Conservation (phyloP, 1,140 invertebrate genomes). For the Dendroctonus valens region DNA sequence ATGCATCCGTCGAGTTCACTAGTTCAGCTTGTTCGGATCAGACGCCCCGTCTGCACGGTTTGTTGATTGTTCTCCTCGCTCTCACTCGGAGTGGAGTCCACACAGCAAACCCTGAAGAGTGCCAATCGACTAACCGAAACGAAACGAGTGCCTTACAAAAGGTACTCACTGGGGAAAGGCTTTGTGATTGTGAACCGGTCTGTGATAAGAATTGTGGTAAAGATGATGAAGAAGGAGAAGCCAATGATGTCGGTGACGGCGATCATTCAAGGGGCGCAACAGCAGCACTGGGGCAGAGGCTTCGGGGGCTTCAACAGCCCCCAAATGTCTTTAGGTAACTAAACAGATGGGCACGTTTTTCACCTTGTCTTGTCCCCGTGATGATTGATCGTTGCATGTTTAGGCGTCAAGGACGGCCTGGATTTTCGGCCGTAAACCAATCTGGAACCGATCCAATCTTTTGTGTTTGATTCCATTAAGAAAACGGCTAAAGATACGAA, state of each 20-base stretch:
- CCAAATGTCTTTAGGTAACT: slow-evolving; percentile 47
- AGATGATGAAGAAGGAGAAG: slow-evolving; percentile 79
- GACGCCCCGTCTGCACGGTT: slow-evolving; percentile 3
- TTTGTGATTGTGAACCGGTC: slow-evolving; percentile 14
- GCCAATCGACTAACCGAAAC: neutral
- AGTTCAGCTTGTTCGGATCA: slow-evolving; percentile 13
- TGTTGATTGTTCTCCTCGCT: neutral
- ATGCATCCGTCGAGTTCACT: slow-evolving; percentile 22
- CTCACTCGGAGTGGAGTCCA: neutral
- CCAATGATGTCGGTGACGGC: slow-evolving; percentile 80
- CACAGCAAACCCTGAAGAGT: neutral
- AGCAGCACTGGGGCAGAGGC: slow-evolving; percentile 59
- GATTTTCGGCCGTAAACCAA: no score
- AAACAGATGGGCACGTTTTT: no score
- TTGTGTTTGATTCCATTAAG: neutral
- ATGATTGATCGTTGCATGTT: no score
- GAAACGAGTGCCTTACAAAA: neutral
- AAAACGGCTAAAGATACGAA: neutral
- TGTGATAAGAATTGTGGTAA: slow-evolving; percentile 36
- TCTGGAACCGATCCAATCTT: neutral
- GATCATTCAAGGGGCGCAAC: slow-evolving; percentile 68
- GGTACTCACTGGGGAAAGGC: neutral
- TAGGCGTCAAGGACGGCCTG: no score
- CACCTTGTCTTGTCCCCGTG: no score
- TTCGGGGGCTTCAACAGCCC: slow-evolving; percentile 42